These are phyloP conservation scores for Petromus typicus DNA, from an alignment of 2,113 vertebrate species.

Conservation along the genomic window DNA sequence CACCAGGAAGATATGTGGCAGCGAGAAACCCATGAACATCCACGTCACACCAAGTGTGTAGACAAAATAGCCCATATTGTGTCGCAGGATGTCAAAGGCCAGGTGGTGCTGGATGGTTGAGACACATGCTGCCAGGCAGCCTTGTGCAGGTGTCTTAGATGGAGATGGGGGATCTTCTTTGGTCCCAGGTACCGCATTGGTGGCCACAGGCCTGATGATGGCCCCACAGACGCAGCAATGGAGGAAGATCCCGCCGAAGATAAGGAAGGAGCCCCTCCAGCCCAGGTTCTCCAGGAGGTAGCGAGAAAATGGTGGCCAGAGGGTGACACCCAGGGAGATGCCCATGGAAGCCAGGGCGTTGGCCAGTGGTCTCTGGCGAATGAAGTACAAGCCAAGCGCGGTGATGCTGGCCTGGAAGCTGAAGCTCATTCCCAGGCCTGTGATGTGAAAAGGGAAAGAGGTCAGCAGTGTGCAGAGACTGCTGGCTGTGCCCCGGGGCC, in stretches of 20 bases:
- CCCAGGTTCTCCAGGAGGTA: constrained; percentile 91
- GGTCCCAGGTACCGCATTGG: constrained; percentile 31
- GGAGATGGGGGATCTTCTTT: constrained; percentile 55
- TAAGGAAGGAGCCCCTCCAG: constrained; percentile 95
- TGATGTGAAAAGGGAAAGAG: neutral
- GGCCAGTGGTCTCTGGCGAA: constrained; percentile 89
- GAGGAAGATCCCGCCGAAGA: constrained; percentile 93
- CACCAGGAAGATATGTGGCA: constrained; percentile 94
- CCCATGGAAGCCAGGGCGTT: constrained; percentile 94
- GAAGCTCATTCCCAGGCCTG: constrained; percentile 96
- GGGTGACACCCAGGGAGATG: constrained; percentile 91
- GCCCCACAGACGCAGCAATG: constrained; percentile 96
- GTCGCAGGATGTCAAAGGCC: constrained; percentile 93
- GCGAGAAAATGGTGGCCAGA: constrained; percentile 92
- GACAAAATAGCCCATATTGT: constrained; percentile 89
- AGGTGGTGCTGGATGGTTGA: constrained; percentile 87
- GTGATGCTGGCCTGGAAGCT: constrained; percentile 95
- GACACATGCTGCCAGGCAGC: constrained; percentile 64
- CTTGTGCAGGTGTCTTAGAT: neutral
- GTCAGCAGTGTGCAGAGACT: neutral
- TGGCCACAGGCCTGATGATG: constrained; percentile 92
- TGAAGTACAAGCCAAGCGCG: constrained; percentile 93
- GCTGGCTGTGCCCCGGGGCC: neutral
- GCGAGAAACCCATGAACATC: constrained; percentile 93
- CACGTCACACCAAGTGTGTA: constrained; percentile 91